Evolutionary conservation across 2,888 invertebrate species (phyloP).

Genomic region (Nebria brevicollis): DNA sequence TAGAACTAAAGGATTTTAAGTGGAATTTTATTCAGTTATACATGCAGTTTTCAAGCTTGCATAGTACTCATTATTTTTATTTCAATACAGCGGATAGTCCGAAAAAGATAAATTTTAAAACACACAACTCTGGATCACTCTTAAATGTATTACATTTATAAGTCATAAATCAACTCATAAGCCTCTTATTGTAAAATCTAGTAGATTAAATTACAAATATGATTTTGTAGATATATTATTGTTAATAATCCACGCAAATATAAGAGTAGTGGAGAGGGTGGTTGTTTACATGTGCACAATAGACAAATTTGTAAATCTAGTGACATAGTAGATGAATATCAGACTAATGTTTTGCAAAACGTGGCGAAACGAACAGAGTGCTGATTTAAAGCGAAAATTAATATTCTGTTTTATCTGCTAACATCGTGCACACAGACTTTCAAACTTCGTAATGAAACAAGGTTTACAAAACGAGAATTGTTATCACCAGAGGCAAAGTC

Average conservation of each 20-base stretch:
- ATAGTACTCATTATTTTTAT: neutral
- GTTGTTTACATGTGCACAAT: too few species aligned
- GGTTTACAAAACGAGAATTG: conserved; percentile 40
- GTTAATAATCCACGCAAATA: too few species aligned
- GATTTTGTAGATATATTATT: too few species aligned
- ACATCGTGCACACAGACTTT: conserved; percentile 45
- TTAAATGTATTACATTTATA: neutral
- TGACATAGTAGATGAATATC: neutral
- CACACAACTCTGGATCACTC: neutral
- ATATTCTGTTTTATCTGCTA: conserved; percentile 44
- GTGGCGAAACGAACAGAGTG: neutral
- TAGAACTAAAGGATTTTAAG: neutral
- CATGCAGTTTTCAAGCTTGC: neutral
- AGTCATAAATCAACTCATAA: too few species aligned
- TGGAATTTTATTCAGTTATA: conserved; percentile 1
- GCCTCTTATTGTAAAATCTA: too few species aligned
- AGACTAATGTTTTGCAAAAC: neutral
- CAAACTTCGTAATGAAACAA: conserved; percentile 44
- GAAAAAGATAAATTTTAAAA: neutral
- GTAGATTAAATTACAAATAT: too few species aligned
- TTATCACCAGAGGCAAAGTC: conserved; percentile 10
- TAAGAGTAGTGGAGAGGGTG: too few species aligned
- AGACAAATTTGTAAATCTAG: too few species aligned
- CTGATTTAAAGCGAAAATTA: conserved; percentile 30
- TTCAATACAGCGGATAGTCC: neutral